These are phyloP conservation scores for Chloroclystis v-ata DNA, from an alignment of 2,888 invertebrate genomes.

Conservation along the genomic window DNA sequence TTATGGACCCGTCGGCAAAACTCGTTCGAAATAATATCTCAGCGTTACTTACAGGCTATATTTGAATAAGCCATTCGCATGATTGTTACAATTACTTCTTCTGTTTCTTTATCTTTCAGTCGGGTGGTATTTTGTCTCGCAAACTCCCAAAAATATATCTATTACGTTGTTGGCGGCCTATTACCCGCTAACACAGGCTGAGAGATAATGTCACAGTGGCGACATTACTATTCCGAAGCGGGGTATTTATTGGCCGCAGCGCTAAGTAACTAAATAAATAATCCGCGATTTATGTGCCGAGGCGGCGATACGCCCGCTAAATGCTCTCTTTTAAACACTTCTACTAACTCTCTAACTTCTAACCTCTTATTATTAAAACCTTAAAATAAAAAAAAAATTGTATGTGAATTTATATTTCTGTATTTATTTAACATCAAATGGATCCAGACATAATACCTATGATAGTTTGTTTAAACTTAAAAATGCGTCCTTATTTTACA, in stretches of 20 bases:
- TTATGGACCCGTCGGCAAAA: not conserved
- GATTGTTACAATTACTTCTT: no score
- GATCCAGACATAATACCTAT: no score
- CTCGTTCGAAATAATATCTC: not conserved
- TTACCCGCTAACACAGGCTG: conserved; percentile 18
- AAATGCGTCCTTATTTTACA: no score
- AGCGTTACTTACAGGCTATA: not conserved
- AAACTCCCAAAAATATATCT: conserved; percentile 9
- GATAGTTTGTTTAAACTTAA: no score
- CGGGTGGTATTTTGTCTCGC: not conserved
- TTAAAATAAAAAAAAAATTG: no score
- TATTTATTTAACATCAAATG: no score
- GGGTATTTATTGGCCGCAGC: conserved; percentile 30
- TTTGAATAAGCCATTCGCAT: not conserved
- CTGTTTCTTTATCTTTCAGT: not conserved
- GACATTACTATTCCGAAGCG: conserved; percentile 43
- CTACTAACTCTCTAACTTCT: no score
- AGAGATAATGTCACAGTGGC: conserved; percentile 36
- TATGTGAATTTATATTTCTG: no score
- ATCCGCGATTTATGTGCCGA: conserved; percentile 28
- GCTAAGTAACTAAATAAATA: conserved; percentile 37
- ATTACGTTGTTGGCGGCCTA: conserved; percentile 4
- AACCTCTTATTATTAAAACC: no score
- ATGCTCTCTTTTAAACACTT: not conserved
- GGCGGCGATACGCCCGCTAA: not conserved